phyloP scores from a whole-genome alignment of 2,888 invertebrate genomes.

The Nezara viridula region DNA sequence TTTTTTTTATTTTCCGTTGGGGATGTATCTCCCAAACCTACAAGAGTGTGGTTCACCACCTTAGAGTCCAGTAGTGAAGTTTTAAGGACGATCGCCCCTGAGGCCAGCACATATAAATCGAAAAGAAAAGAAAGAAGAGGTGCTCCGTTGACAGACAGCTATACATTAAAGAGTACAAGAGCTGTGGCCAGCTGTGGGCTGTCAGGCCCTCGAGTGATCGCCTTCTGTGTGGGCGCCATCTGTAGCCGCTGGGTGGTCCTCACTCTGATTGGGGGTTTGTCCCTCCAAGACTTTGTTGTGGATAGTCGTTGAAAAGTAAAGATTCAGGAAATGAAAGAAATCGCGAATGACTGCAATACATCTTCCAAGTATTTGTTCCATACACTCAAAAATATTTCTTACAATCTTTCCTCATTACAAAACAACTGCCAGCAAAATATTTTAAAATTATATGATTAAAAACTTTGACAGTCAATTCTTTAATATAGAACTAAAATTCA shows the following conservation, averaged over 20 bases:
- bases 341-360: neutral
- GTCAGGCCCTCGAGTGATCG: neutral
- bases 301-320: neutral
- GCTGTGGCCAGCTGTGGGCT: slow-evolving; percentile 33
- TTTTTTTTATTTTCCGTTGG: no score
- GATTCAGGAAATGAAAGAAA: neutral
- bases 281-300: neutral
- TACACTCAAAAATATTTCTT: no score
- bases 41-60: neutral
- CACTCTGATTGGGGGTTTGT: neutral
- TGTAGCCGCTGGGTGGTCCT: neutral
- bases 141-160: slow-evolving; percentile 22
- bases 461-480: no score
- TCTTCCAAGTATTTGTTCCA: no score
- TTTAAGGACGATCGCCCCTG: neutral
- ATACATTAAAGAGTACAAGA: slow-evolving; percentile 29
- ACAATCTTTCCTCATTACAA: no score
- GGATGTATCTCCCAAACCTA: no score
- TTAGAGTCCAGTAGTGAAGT: neutral
- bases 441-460: no score
- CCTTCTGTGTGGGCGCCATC: slow-evolving; percentile 45
- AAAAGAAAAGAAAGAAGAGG: neutral
- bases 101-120: slow-evolving; percentile 1
- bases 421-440: no score
- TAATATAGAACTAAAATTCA: no score